Evolutionary conservation across 2,888 invertebrate species (phyloP), one percentile per base, ranked within the genome.

Genomic region (Hemistola chrysoprasaria): DNA sequence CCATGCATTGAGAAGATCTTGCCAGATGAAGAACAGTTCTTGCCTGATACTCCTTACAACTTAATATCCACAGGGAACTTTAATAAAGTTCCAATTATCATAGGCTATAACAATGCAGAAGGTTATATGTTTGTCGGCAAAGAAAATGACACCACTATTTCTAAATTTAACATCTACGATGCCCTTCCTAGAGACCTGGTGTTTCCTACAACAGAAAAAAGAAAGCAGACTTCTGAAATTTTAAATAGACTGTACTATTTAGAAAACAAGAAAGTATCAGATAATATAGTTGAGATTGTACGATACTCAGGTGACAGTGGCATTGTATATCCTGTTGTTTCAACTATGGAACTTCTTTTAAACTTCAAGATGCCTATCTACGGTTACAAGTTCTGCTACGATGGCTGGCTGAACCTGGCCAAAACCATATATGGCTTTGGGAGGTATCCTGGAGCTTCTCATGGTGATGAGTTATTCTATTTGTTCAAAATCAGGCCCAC

Each of bases 401-500:
- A 75, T 39, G 87, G 87, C 0, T 74, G 71, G 68, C 56, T 86
- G 60, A 88, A 88, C 55, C 41, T 80, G 1, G 71, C 76, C 0
- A 87, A 87, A 53, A 22, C 65, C 3, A 33, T 59, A 4, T 78
- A 47, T 35, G 78, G 80, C 0, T 80, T 71, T 36, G 38, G 54
- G 6, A 53, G 47, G 1, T 55, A 65, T n/a, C 74, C 78, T 0
- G 87, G 87, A 1, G 85, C 87, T 0, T 77, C 83, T 0, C 88
- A 88, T 32, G 87, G 82, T 0, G 87, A 88, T 46, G 88, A 87
- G n/a, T 39, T 88, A 1, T 87, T 87, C 47, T 88, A 86, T 40
- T 63, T 88, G 48, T 87, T 87, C 40, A 87, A 75, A 40, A 29
- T 73, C 1, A 65, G 57, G 53, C 27, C 62, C 0, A 59, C 66